Conservation (phyloP, 2,888 invertebrate genomes). For the Tachina lurida region DNA sequence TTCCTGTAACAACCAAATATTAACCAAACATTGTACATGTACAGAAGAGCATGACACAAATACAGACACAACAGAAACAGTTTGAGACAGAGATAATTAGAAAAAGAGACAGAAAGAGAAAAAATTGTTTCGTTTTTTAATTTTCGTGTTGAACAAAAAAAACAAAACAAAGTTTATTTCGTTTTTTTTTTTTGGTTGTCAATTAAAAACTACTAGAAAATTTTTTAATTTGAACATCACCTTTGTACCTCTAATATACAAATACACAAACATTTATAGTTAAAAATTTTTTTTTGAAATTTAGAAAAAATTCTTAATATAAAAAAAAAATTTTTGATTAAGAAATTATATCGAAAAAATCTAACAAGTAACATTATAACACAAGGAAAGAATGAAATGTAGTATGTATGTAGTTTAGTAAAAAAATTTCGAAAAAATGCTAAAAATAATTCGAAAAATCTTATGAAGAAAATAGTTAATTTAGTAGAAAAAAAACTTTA, state of each 20-base stretch:
- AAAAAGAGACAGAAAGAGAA: conserved; percentile 38
- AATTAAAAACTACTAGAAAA: conserved; percentile 40
- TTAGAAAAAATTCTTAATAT: conserved; percentile 23
- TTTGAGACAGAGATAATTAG: conserved; percentile 40
- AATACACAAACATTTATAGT: conserved; percentile 75
- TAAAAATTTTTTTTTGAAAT: conserved; percentile 13
- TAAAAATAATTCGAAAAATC: conserved; percentile 68
- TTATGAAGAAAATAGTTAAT: conserved; percentile 42
- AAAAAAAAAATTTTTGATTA: conserved; percentile 12
- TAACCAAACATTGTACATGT: conserved; percentile 70
- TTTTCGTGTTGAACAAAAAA: conserved; percentile 1
- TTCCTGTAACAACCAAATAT: conserved; percentile 91
- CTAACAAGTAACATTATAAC: conserved; percentile 42
- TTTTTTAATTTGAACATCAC: conserved; percentile 73
- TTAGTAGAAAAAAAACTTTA: conserved; percentile 46
- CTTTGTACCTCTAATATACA: conserved; percentile 78
- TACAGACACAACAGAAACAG: conserved; percentile 20
- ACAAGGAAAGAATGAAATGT: conserved; percentile 11
- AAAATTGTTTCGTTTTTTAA: conserved; percentile 58
- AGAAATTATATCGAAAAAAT: conserved; percentile 23
- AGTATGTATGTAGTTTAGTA: conserved; percentile 6
- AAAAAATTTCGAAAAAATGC: conserved; percentile 53
- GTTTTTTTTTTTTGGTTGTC: conserved; percentile 62
- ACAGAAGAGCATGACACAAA: conserved; percentile 59
- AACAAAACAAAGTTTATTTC: conserved; percentile 71